Evolutionary conservation across 2,113 vertebrate genomes (phyloP), one percentile per base, ranked within the genome.

Genomic region (Dromaius novaehollandiae): DNA sequence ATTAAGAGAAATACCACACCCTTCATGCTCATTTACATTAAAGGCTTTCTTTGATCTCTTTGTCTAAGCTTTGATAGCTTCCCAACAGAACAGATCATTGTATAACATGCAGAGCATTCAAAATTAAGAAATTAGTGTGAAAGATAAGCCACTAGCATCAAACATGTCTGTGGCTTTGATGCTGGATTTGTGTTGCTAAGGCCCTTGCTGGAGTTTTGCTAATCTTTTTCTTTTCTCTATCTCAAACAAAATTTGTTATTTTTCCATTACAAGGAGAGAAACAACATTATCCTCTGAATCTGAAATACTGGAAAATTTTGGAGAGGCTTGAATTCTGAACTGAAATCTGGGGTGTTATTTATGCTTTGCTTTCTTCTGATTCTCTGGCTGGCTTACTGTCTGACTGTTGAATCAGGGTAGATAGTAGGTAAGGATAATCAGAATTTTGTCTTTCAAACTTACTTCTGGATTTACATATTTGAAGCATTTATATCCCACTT

Each of bases 51-150:
- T 96, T 97, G 86, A 94, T 95, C 83, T 88, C 80, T 89, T 93
- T 93, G 55, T 85, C 75, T 75, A 38, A 82, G 64, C 86, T 90
- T 88, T 94, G 86, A 81, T 58, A 90, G 51, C 55, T 94, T 96
- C 69, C 75, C 30, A 42, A 91, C 50, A 81, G 71, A 94, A 95
- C 53, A 94, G 75, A 76, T 70, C 60, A 82, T 92, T 89, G 78
- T 86, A 56, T 77, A 82, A 94, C 88, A 94, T 11, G 7, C 15
- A 64, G 32, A 82, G 32, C 93, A 92, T 94, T 93, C 76, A 85
- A 90, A 94, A 96, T 95, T 94, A 96, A 96, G 81, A 95, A 97
- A 97, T 90, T 87, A 88, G 55, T 88, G 68, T 89, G 92, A 94
- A 92, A 95, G 81, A 97, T 91, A 94, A 97, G 58, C 86, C 68